Evolutionary conservation across 2,888 invertebrate species (phyloP), one percentile per base, ranked within the genome.

Genomic region (Synergus laeviventris): DNA sequence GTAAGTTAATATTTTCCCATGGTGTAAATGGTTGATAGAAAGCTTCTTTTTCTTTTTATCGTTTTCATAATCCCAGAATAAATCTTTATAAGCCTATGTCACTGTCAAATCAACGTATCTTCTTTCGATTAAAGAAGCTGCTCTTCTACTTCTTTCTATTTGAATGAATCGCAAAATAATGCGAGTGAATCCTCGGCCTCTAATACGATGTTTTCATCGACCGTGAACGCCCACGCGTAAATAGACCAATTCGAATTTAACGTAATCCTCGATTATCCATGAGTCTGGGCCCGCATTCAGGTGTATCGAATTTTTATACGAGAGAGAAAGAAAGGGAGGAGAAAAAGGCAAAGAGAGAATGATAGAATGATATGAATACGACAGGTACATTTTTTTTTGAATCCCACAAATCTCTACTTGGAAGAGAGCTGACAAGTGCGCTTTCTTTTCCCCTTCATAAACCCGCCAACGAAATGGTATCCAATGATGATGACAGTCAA

Each of bases 361-460:
- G 54, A 49, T 61, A 74, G 61, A 49, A 39, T 39, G 39, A 74
- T 76, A 56, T 64, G 77, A 75, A 21, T 73, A 73, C 77, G 62
- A 56, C 73, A 76, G 78, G 79, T 78, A 78, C 21, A 76, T 74
- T 75, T 76, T 81, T 81, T 81, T 77, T 78, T 59, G 79, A 81
- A 82, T 82, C 81, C 81, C 79, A 81, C 80, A 82, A 82, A 83
- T 82, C 81, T 81, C 76, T 76, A n/a, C 61, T 73, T 45, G 49
- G 45, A n/a, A 49, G 24, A 16, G 49, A 70, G 49, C 49, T 70
- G 70, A 49, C 70, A 70, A 70, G 70, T 70, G 70, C 49, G 70
- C 49, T n/a, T 45, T 70, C n/a, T 70, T 70, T 70, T 49, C 49
- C n/a, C 49, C n/a, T 49, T 49, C 24, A 62, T 38, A n/a, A 16